Evolutionary conservation across 2,888 invertebrate genomes (phyloP).

Genomic region (Bombyx huttoni): DNA sequence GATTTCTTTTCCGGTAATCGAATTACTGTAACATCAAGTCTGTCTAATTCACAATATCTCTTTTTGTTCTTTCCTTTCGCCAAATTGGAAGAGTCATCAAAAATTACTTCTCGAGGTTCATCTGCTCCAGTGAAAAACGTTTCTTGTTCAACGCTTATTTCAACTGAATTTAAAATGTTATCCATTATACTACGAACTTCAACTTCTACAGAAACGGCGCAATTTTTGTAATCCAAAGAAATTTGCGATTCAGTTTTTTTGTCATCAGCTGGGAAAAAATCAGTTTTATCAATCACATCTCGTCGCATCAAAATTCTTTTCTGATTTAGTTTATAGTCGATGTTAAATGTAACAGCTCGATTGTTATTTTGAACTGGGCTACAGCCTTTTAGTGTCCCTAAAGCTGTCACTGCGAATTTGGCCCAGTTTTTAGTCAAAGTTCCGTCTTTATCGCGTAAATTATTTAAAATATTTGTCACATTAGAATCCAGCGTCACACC

Average conservation of each 20-base stretch:
- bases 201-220: constrained; percentile 23
- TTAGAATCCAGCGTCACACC: constrained; percentile 55
- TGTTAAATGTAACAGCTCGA: constrained; percentile 62
- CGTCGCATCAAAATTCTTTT: constrained; percentile 66
- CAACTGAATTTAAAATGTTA: constrained; percentile 73
- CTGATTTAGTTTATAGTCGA: constrained; percentile 73
- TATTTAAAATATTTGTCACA: constrained; percentile 48
- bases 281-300: constrained; percentile 11
- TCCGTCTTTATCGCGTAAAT: constrained; percentile 40
- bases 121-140: constrained; percentile 41
- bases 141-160: constrained; percentile 72
- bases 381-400: constrained; percentile 36
- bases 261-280: neutral
- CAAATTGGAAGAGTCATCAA: constrained; percentile 16
- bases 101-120: constrained; percentile 32
- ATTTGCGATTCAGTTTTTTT: neutral
- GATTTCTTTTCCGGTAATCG: constrained; percentile 41
- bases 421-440: constrained; percentile 61
- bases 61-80: constrained; percentile 44
- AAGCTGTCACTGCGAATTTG: constrained; percentile 67
- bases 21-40: constrained; percentile 78
- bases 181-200: constrained; percentile 44
- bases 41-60: constrained; percentile 64
- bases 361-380: constrained; percentile 22
- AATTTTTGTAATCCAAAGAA: constrained; percentile 1